Evolutionary conservation across 2,797 vertebrate species (phyloP).

Genomic region (Leptoclinus maculatus): DNA sequence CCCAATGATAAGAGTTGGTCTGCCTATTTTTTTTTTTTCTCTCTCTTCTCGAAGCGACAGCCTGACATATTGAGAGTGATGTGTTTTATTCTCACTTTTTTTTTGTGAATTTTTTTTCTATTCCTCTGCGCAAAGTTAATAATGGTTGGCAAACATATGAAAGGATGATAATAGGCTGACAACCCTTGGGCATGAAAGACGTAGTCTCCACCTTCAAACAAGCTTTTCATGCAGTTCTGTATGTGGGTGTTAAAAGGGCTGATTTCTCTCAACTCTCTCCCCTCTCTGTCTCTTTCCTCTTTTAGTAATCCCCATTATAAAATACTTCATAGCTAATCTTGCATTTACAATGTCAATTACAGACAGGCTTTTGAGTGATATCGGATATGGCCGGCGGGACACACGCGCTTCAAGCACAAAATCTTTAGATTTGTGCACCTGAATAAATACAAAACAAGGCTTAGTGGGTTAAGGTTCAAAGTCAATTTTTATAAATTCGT

Average conservation of each 20-base stretch:
- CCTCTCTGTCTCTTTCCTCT: constrained; percentile 73
- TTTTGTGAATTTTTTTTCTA: constrained; percentile 65
- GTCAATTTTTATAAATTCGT: constrained; percentile 5
- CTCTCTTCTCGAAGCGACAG: constrained; percentile 72
- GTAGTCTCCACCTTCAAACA: constrained; percentile 79
- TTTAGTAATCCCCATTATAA: constrained; percentile 83
- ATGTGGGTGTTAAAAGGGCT: constrained; percentile 76
- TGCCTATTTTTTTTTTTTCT: constrained; percentile 47
- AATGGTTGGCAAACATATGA: constrained; percentile 82
- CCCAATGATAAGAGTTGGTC: constrained; percentile 76
- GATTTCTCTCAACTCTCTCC: constrained; percentile 65
- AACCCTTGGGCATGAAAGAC: constrained; percentile 79
- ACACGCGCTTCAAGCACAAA: constrained; percentile 64
- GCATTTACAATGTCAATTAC: constrained; percentile 85
- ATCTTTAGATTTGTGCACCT: constrained; percentile 69
- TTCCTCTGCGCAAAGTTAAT: constrained; percentile 76
- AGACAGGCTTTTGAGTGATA: constrained; percentile 77
- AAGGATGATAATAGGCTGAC: constrained; percentile 84
- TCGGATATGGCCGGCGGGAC: constrained; percentile 72
- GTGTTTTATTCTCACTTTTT: constrained; percentile 80
- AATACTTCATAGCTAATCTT: constrained; percentile 87
- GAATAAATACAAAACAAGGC: constrained; percentile 63
- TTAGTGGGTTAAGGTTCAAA: constrained; percentile 28
- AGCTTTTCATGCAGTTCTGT: constrained; percentile 79
- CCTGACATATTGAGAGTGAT: constrained; percentile 79